Conservation (phyloP, 2,888 invertebrate species). For the Platerodrilus igneus region DNA sequence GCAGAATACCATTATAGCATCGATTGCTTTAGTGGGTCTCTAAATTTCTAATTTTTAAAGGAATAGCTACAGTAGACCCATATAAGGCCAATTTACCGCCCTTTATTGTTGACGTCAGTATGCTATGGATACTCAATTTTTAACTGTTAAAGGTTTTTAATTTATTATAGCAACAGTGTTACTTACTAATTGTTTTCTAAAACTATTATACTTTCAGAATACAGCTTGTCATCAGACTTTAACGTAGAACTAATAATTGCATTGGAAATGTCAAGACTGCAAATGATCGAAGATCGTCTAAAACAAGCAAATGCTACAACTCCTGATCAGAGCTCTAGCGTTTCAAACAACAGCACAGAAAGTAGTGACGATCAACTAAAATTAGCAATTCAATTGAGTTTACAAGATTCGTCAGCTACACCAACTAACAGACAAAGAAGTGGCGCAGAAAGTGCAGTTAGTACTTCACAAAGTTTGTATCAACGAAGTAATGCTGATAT, state of each 20-base stretch:
- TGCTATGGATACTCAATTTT: no score
- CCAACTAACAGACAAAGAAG: slow-evolving; percentile 29
- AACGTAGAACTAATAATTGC: slow-evolving; percentile 63
- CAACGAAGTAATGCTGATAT: slow-evolving; percentile 50
- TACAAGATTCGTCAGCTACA: slow-evolving; percentile 45
- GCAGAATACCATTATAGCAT: no score
- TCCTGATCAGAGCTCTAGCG: slow-evolving; percentile 43
- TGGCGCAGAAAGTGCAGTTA: slow-evolving; percentile 23
- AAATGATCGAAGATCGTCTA: slow-evolving; percentile 59
- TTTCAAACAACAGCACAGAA: slow-evolving; percentile 44
- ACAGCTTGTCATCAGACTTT: slow-evolving; percentile 46
- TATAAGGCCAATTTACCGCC: no score
- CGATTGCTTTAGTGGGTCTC: no score
- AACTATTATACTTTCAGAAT: slow-evolving; percentile 13
- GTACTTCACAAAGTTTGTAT: slow-evolving; percentile 29
- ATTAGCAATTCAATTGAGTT: slow-evolving; percentile 52
- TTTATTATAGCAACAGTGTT: no score
- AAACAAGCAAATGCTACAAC: slow-evolving; percentile 43
- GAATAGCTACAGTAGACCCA: no score
- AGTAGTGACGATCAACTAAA: slow-evolving; percentile 50
- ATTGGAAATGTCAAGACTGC: slow-evolving; percentile 63
- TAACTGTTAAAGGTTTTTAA: no score
- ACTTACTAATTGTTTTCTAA: neutral
- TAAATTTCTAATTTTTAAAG: no score
- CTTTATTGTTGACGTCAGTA: no score